Conservation (phyloP, 2,113 vertebrate genomes). For the Albula goreensis region DNA sequence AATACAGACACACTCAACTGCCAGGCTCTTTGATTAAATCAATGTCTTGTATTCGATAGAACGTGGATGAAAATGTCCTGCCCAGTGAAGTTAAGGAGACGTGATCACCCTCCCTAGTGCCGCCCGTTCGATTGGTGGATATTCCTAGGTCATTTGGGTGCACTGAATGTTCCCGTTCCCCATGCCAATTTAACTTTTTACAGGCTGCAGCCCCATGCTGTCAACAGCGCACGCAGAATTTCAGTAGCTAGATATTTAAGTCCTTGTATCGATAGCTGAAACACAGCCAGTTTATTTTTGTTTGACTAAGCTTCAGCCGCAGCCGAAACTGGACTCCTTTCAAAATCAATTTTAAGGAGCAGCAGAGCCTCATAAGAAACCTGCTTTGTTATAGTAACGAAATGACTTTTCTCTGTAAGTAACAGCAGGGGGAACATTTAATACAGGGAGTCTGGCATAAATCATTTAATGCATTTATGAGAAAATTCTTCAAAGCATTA, state of each 20-base stretch:
- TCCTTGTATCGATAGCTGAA: background rate
- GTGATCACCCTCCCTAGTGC: too few species aligned
- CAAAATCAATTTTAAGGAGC: background rate
- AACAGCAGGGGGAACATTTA: background rate
- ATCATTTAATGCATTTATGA: background rate
- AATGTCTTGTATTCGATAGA: background rate
- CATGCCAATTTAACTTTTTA: background rate
- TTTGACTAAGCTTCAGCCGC: background rate
- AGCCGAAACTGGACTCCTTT: background rate
- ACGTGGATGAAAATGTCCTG: background rate
- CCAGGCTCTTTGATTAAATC: background rate
- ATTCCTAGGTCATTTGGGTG: too few species aligned
- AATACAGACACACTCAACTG: too few species aligned
- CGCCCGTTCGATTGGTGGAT: too few species aligned
- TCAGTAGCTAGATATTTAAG: background rate
- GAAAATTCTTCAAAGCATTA: background rate
- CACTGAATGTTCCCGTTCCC: too few species aligned
- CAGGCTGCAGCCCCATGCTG: background rate
- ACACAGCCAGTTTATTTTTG: background rate
- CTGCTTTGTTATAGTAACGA: background rate
- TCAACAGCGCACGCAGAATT: background rate
- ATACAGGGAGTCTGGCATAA: background rate
- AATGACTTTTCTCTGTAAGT: background rate
- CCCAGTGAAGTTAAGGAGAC: too few species aligned
- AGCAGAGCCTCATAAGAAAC: background rate